Base-by-base conservation (phyloP, 2,113 vertebrate species). In the Esox niger region DNA sequence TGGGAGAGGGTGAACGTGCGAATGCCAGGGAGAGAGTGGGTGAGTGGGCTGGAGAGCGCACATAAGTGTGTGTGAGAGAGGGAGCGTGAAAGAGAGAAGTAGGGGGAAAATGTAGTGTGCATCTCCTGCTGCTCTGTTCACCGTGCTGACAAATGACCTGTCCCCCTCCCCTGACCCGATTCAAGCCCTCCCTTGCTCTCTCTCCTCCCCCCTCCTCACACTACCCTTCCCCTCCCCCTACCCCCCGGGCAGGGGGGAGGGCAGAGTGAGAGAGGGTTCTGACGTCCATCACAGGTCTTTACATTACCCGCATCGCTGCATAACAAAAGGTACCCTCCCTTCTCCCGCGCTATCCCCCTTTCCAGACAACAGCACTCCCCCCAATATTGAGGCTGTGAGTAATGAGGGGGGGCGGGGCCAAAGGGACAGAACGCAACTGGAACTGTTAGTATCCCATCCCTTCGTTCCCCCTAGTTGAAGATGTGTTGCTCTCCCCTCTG, bases 221-320 rank as follows among this genome's bases (percentile, higher is more conserved):
- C 33, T 55, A 30, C 31, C 5, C 58, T 15, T 26, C 33, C 32
- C 26, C 56, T 67, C 73, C 57, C 52, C 33, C 54, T 33, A 20
- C 30, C 59, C 33, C 30, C 59, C 33, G 59, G 30, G 23, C 21
- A 55, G 65, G 70, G 31, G 69, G 64, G 77, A 38, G 57, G 58
- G 27, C 17, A 9, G 35, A 31, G 62, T 63, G 68, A 46, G 27
- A 57, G 66, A 66, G 61, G 73, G 82, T 78, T 80, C 59, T 70
- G 62, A 27, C 63, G 73, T 71, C 78, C 79, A 75, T 82, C 84
- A 71, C 70, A 68, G 84, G 80, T 82, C 85, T 75, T 76, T 79
- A 79, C 74, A 86, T 89, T 84, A 88, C 81, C 81, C 74, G 74
- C 84, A 86, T 80, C 84, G 80, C 75, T 80, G 74, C 85, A 69